Percentiles rank a stretch among this genome's conserved stretches.
phyloP scores from a whole-genome alignment of 1,140 invertebrate species.

The Scaptomyza pallida region DNA sequence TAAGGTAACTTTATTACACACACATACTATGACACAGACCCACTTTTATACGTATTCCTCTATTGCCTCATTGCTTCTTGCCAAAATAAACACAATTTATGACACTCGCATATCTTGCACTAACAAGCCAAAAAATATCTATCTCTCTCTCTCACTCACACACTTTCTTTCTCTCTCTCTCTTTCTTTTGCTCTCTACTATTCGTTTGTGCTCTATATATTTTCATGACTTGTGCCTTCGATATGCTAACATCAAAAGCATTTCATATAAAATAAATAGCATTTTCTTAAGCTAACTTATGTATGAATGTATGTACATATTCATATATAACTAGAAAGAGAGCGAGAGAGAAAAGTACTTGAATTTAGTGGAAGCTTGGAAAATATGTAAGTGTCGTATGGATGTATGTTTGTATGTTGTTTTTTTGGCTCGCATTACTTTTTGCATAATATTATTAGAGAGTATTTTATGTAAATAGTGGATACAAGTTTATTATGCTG shows the following conservation, averaged over 20 bases:
- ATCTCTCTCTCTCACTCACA: neutral
- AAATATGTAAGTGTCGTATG: slow-evolving; percentile 18
- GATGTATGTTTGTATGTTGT: neutral
- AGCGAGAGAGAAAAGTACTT: slow-evolving; percentile 31
- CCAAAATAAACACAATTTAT: slow-evolving; percentile 47
- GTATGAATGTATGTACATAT: slow-evolving; percentile 35
- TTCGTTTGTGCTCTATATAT: slow-evolving; percentile 5
- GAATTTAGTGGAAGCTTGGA: slow-evolving; percentile 48
- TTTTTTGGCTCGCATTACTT: slow-evolving; percentile 46
- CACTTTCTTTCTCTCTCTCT: neutral
- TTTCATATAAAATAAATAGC: slow-evolving; percentile 68
- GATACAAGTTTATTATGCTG: slow-evolving; percentile 80
- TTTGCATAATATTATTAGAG: slow-evolving; percentile 67
- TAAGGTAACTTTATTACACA: slow-evolving; percentile 50
- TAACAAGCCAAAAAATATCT: slow-evolving; percentile 13
- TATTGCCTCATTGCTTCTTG: slow-evolving; percentile 8
- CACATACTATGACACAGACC: neutral
- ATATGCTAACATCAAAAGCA: slow-evolving; percentile 65
- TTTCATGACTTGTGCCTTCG: slow-evolving; percentile 35
- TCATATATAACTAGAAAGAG: neutral
- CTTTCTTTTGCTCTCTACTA: neutral
- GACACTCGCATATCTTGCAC: slow-evolving; percentile 45
- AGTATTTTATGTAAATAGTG: slow-evolving; percentile 71
- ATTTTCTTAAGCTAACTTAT: slow-evolving; percentile 70
- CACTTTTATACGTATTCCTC: slow-evolving; percentile 14